These are phyloP conservation scores for Hypomecis atomaria DNA, from an alignment of 2,888 invertebrate genomes.

Conservation along the genomic window DNA sequence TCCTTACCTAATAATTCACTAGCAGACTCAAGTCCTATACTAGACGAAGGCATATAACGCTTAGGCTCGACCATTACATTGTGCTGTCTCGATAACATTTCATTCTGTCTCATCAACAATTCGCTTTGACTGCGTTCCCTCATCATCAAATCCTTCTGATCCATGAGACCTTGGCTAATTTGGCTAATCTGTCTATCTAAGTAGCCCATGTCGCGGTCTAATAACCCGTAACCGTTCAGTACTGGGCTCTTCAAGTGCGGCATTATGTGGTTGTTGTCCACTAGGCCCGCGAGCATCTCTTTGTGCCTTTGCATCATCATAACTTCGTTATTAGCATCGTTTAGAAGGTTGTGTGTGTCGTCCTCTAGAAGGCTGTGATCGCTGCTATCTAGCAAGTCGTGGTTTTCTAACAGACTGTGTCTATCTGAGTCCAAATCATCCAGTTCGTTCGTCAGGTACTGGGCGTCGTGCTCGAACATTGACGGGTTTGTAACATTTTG, in stretches of 20 bases:
- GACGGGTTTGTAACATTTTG: slow-evolving; percentile 52
- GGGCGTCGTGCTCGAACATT: slow-evolving; percentile 71
- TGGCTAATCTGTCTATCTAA: slow-evolving; percentile 76
- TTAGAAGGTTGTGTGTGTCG: slow-evolving; percentile 73
- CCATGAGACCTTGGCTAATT: slow-evolving; percentile 71
- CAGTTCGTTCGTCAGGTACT: slow-evolving; percentile 72
- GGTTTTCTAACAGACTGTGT: slow-evolving; percentile 78
- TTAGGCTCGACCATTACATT: slow-evolving; percentile 69
- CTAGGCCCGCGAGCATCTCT: slow-evolving; percentile 72
- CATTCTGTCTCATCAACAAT: slow-evolving; percentile 74
- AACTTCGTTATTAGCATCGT: slow-evolving; percentile 69
- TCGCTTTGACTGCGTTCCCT: slow-evolving; percentile 71
- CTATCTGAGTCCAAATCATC: slow-evolving; percentile 80
- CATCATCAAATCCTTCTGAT: slow-evolving; percentile 69
- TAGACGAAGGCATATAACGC: slow-evolving; percentile 72
- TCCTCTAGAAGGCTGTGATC: slow-evolving; percentile 78
- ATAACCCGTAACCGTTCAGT: slow-evolving; percentile 71
- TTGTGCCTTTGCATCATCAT: slow-evolving; percentile 75
- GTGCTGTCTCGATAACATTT: slow-evolving; percentile 72
- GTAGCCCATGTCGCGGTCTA: slow-evolving; percentile 74
- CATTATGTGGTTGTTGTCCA: slow-evolving; percentile 69
- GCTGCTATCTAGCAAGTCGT: slow-evolving; percentile 76
- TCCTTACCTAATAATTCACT: slow-evolving; percentile 81
- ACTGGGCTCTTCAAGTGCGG: slow-evolving; percentile 69
- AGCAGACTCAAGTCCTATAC: slow-evolving; percentile 77